phyloP scores from a whole-genome alignment of 2,113 vertebrate genomes.

The Gymnogyps californianus region DNA sequence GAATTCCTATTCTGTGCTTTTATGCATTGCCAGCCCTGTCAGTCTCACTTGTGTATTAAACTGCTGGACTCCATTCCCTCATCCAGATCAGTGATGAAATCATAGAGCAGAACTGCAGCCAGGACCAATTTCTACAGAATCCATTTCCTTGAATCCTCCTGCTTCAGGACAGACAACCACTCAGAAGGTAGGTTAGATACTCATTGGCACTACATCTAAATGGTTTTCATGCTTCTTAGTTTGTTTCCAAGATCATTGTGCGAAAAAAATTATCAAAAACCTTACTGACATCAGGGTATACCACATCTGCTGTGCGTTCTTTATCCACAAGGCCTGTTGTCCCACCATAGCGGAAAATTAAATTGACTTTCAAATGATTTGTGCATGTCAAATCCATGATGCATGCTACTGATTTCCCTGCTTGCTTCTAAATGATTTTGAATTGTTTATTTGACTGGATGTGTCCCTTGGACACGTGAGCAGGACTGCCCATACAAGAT shows the following conservation, averaged over 20 bases:
- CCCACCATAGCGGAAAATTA: background rate
- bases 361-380: background rate
- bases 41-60: background rate
- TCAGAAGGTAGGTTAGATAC: background rate
- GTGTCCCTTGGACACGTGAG: background rate
- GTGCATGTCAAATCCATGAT: background rate
- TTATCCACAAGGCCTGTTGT: background rate
- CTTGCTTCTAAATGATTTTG: background rate
- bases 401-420: background rate
- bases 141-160: background rate
- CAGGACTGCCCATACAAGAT: background rate
- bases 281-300: background rate
- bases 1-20: background rate
- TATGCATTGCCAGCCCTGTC: background rate
- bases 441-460: background rate
- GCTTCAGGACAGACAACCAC: background rate
- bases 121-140: background rate
- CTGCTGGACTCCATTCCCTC: background rate
- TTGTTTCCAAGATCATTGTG: background rate
- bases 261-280: background rate
- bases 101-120: background rate
- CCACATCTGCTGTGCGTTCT: background rate
- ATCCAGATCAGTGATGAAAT: background rate
- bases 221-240: background rate
- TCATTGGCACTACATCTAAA: background rate